Percentiles rank a stretch among this genome's conserved stretches.
Evolutionary conservation across 2,797 vertebrate species (phyloP).

Genomic region (Enteromius afrohamiltoni): DNA sequence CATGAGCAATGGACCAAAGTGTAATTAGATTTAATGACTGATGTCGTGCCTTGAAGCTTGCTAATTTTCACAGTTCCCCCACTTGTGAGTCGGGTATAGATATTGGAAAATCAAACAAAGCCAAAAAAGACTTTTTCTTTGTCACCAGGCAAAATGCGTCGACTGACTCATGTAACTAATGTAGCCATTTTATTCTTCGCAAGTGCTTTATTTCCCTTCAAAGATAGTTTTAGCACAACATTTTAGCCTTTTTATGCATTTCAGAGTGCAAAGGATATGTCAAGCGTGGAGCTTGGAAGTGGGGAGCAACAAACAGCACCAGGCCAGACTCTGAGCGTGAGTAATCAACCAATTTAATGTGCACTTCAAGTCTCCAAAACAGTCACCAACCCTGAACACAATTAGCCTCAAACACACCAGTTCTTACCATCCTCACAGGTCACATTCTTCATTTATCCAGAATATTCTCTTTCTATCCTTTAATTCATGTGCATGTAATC

Average conservation of each 20-base stretch:
- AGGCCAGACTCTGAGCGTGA: not conserved
- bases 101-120: slow-evolving; percentile 29
- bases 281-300: not conserved
- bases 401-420: slow-evolving; percentile 6
- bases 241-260: slow-evolving; percentile 13
- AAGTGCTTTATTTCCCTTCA: not conserved
- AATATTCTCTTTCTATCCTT: slow-evolving; percentile 11
- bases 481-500: slow-evolving; percentile 33
- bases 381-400: slow-evolving; percentile 20
- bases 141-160: not conserved
- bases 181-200: not conserved
- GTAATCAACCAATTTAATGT: slow-evolving; percentile 21
- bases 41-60: slow-evolving; percentile 22
- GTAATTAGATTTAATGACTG: slow-evolving; percentile 29
- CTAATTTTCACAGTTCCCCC: slow-evolving; percentile 27
- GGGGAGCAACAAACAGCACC: not conserved
- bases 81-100: slow-evolving; percentile 32
- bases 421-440: slow-evolving; percentile 22
- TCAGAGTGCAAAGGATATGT: slow-evolving; percentile 12
- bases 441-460: slow-evolving; percentile 7
- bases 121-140: not conserved
- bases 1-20: slow-evolving; percentile 1
- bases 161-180: slow-evolving; percentile 33
- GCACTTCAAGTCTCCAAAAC: slow-evolving; percentile 24
- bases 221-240: not conserved